Evolutionary conservation across 1,140 invertebrate species (phyloP).

Genomic region (Caenorhabditis tropicalis): DNA sequence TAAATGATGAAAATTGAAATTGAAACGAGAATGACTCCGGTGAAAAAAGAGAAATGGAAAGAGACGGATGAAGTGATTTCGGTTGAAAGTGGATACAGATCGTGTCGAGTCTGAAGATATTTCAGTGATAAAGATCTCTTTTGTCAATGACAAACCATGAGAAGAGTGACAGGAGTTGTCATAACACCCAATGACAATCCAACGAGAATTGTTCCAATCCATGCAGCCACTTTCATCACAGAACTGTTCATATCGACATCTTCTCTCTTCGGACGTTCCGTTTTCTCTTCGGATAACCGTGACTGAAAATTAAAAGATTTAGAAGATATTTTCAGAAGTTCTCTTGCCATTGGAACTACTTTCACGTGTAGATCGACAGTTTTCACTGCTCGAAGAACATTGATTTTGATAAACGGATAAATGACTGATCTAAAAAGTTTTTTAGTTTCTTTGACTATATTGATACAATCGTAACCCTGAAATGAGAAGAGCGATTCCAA

Average conservation of each 20-base stretch:
- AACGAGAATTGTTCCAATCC: constrained; percentile 12
- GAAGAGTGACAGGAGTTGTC: constrained; percentile 11
- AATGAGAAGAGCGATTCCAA: not conserved
- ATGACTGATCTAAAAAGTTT: not conserved
- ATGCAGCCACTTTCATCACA: not conserved
- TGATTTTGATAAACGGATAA: constrained; percentile 19
- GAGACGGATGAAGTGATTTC: constrained; percentile 1
- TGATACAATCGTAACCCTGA: not conserved
- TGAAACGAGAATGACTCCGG: not conserved
- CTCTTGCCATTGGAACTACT: not conserved
- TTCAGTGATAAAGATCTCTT: not conserved
- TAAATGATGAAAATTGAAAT: not conserved
- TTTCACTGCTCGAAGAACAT: not conserved
- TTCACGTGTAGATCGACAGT: not conserved
- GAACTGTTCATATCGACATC: not conserved
- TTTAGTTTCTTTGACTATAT: not conserved
- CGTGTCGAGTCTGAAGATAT: not conserved
- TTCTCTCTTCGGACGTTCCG: not conserved
- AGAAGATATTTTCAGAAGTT: not conserved
- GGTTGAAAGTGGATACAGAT: not conserved
- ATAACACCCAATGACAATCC: constrained; percentile 11
- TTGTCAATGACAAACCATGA: not conserved
- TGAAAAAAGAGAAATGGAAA: constrained; percentile 33
- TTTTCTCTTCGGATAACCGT: not conserved
- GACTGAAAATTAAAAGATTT: not conserved